Conservation (phyloP, 1,140 invertebrate genomes). For the Drosophila pectinifera region DNA sequence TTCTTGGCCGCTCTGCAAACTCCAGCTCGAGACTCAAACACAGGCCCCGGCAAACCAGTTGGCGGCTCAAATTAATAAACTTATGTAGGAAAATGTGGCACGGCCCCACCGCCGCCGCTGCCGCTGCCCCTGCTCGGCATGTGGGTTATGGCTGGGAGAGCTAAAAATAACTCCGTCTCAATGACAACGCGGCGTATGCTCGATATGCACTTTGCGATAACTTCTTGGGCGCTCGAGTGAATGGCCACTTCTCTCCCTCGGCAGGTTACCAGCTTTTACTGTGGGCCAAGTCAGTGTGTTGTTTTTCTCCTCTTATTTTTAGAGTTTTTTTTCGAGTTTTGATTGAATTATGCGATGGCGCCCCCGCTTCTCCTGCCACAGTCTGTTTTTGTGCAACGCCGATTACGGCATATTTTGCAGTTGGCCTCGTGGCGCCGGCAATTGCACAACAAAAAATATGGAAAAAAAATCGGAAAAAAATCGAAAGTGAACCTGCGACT, state of each 20-base stretch:
- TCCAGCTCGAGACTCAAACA: no score
- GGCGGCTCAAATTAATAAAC: slow-evolving; percentile 76
- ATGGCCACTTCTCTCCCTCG: slow-evolving; percentile 46
- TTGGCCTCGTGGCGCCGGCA: slow-evolving; percentile 78
- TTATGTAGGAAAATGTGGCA: slow-evolving; percentile 63
- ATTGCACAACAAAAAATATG: slow-evolving; percentile 70
- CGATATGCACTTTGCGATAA: slow-evolving; percentile 64
- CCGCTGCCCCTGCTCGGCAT: slow-evolving; percentile 30
- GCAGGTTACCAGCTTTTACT: slow-evolving; percentile 74
- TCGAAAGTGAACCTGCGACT: slow-evolving; percentile 82
- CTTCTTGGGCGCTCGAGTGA: slow-evolving; percentile 56
- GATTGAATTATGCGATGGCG: slow-evolving; percentile 75
- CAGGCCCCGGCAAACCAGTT: slow-evolving; percentile 60
- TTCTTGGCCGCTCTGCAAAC: slow-evolving; percentile 25
- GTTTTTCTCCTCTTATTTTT: slow-evolving; percentile 42
- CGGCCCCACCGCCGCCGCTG: no score
- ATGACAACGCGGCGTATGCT: slow-evolving; percentile 79
- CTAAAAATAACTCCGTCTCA: slow-evolving; percentile 73
- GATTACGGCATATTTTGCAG: slow-evolving; percentile 79
- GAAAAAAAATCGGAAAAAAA: slow-evolving; percentile 67
- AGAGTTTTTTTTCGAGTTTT: slow-evolving; percentile 50
- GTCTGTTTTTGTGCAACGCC: slow-evolving; percentile 30
- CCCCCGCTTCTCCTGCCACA: slow-evolving; percentile 19
- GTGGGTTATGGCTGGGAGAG: slow-evolving; percentile 55
- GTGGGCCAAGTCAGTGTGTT: slow-evolving; percentile 11